phyloP scores from a whole-genome alignment of 2,113 vertebrate species.

The Clinocottus analis region DNA sequence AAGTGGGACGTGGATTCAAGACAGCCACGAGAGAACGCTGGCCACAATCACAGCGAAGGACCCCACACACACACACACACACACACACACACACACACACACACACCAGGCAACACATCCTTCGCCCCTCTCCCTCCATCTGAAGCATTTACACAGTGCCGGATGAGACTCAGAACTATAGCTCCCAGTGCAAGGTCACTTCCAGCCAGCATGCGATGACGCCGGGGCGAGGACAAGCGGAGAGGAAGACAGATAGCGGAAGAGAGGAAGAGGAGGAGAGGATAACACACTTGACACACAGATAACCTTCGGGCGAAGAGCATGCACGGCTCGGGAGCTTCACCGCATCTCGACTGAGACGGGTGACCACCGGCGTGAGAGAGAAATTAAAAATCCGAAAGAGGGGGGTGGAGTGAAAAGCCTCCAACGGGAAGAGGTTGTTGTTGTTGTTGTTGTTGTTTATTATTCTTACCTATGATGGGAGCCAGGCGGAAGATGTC shows the following conservation, averaged over 20 bases:
- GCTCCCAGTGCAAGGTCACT: constrained; percentile 72
- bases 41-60: background rate
- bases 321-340: constrained; percentile 48
- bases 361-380: constrained; percentile 9
- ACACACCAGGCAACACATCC: background rate
- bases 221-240: constrained; percentile 38
- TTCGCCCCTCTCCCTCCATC: background rate
- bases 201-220: constrained; percentile 66
- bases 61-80: no score
- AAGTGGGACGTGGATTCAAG: constrained; percentile 53
- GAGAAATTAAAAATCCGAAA: background rate
- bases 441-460: background rate
- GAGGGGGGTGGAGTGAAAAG: background rate
- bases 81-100: no score
- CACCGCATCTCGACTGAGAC: constrained; percentile 13
- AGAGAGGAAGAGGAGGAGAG: constrained; percentile 44
- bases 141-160: constrained; percentile 36
- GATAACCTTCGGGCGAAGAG: constrained; percentile 42
- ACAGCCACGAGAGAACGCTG: constrained; percentile 10
- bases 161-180: constrained; percentile 73
- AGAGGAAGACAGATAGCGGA: constrained; percentile 32
- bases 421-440: background rate
- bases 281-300: constrained; percentile 55
- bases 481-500: constrained; percentile 95
- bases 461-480: constrained; percentile 88